Percentiles rank a stretch among this genome's conserved stretches.
These are phyloP conservation scores for Temnothorax unifasciatus DNA, from an alignment of 2,888 invertebrate species.

Conservation along the genomic window DNA sequence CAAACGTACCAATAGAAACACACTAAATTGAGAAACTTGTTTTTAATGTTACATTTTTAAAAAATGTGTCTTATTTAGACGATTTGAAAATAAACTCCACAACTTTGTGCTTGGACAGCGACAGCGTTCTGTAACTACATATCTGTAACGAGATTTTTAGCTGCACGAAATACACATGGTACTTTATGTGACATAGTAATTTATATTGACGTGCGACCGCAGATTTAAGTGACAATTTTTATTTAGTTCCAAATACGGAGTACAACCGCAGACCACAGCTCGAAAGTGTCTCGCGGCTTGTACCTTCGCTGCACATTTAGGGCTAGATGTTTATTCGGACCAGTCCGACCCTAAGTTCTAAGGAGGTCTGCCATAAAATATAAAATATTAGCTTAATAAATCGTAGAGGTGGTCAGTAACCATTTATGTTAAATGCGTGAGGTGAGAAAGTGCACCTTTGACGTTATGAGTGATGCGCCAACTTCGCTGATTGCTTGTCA, in stretches of 20 bases:
- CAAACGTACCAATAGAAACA: neutral
- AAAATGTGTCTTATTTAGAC: neutral
- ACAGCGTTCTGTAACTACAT: too few relatives aligned
- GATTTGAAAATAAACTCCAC: neutral
- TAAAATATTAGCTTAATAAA: conserved; percentile 22
- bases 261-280: conserved; percentile 36
- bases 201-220: conserved; percentile 25
- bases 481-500: conserved; percentile 43
- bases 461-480: neutral
- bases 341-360: conserved; percentile 22
- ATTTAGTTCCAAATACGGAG: neutral
- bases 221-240: conserved; percentile 26
- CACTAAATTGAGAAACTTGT: neutral
- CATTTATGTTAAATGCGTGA: conserved; percentile 2
- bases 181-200: conserved; percentile 32
- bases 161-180: conserved; percentile 16
- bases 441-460: conserved; percentile 4
- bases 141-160: neutral
- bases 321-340: conserved; percentile 24
- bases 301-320: conserved; percentile 39
- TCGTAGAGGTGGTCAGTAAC: neutral
- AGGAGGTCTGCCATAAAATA: conserved; percentile 10
- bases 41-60: neutral
- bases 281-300: conserved; percentile 17
- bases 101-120: neutral